Evolutionary conservation across 92 coral and sea anemone species (phyloP), one percentile per base, ranked within the genome.

Genomic region (Zoanthus sociatus): DNA sequence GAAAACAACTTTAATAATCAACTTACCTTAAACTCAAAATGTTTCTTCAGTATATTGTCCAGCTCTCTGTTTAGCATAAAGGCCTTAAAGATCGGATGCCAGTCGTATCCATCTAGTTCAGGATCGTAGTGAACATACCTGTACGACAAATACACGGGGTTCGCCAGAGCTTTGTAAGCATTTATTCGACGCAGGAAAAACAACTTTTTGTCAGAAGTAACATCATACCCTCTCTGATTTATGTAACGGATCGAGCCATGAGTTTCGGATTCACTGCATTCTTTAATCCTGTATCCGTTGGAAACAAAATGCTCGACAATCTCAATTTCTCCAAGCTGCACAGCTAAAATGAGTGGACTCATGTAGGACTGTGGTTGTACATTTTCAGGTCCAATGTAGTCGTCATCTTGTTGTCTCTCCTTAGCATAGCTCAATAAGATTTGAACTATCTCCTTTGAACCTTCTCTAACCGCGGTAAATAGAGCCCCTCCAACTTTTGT

Each of bases 401-500:
- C 78, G 33, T 47, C 13, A 10, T 90, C 90, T 13, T 83, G 88
- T 14, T 31, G 77, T 12, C 42, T 9, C 7, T 73, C 26, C 7
- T 78, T 51, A 4, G 75, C 72, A 50, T 79, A 15, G 26, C 69
- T 86, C 50, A 93, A 58, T 55, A 94, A 54, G 42, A 58, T 82
- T 56, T 78, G 83, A 7, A 89, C 92, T 12, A 89, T 88, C 26
- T 91, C 93, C 55, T 86, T 78, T 7, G 95, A 82, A 9, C 92
- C 88, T 48, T 89, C 83, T 11, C 90, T 47, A 2, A 93, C 98
- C 1, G 96, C 92, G 2, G 94, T 89, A 56, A 95, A 90, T 21
- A 95, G 84, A 58, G 94, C 91, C 1, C 87, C 89, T 5, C 94
- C 92, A 46, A 95, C 66, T 37, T 88, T 83, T 3, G 92, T 93